These are phyloP conservation scores for Drosophila albomicans DNA, from an alignment of 1,140 invertebrate genomes.

Conservation along the genomic window DNA sequence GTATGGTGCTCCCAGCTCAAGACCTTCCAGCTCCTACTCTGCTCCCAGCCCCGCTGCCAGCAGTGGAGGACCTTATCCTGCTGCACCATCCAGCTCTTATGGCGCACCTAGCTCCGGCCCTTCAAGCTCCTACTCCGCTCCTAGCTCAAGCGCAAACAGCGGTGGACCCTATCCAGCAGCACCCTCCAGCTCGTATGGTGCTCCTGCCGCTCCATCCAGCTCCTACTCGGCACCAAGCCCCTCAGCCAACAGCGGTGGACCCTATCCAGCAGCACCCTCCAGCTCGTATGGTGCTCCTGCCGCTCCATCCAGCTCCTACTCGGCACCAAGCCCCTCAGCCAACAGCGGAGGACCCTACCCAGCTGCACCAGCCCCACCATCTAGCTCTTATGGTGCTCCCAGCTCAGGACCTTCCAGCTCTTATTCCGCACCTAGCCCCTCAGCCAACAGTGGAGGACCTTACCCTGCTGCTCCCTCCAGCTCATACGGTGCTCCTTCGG, in stretches of 20 bases:
- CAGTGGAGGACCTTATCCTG: slow-evolving; percentile 84
- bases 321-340: slow-evolving; percentile 39
- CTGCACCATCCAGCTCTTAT: slow-evolving; percentile 41
- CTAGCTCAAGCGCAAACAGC: slow-evolving; percentile 57
- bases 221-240: slow-evolving; percentile 41
- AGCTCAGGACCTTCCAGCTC: slow-evolving; percentile 44
- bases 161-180: slow-evolving; percentile 82
- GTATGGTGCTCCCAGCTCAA: slow-evolving; percentile 25
- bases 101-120: slow-evolving; percentile 30
- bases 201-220: slow-evolving; percentile 34
- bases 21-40: slow-evolving; percentile 28
- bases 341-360: slow-evolving; percentile 19
- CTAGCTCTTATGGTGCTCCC: slow-evolving; percentile 34
- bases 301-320: slow-evolving; percentile 48
- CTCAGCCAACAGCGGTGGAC: slow-evolving; percentile 36
- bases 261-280: slow-evolving; percentile 70
- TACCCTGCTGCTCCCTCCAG: slow-evolving; percentile 74
- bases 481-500: slow-evolving; percentile 37
- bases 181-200: slow-evolving; percentile 41
- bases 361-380: slow-evolving; percentile 37
- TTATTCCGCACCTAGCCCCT: slow-evolving; percentile 16
- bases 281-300: slow-evolving; percentile 54
- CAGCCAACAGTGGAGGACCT: slow-evolving; percentile 40
- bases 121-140: slow-evolving; percentile 47
- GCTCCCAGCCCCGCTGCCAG: slow-evolving; percentile 58